These are phyloP conservation scores for Rhinogobio ventralis DNA, from an alignment of 2,797 vertebrate species.

Conservation along the genomic window DNA sequence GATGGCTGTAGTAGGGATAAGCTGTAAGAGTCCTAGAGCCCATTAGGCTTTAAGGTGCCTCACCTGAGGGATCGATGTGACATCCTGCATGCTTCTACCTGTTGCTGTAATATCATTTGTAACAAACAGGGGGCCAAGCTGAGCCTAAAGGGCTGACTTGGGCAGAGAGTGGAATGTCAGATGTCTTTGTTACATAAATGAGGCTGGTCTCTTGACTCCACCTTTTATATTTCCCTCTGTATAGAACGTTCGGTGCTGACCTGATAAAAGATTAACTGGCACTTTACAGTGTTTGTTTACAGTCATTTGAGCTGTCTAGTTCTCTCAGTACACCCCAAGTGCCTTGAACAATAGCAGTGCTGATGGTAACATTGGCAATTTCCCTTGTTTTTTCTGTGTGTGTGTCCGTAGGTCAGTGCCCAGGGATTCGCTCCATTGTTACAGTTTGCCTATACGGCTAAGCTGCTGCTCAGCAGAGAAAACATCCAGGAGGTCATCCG, in stretches of 20 bases:
- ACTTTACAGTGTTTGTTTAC: constrained; percentile 78
- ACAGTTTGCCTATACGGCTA: constrained; percentile 99
- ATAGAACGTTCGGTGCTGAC: constrained; percentile 71
- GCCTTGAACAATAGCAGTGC: constrained; percentile 77
- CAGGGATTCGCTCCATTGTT: constrained; percentile 98
- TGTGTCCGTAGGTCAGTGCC: constrained; percentile 91
- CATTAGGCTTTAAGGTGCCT: constrained; percentile 69
- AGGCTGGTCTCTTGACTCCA: constrained; percentile 53
- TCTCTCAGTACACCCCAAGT: constrained; percentile 77
- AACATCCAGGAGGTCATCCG: constrained; percentile 99
- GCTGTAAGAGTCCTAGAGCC: constrained; percentile 67
- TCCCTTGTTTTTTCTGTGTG: constrained; percentile 78
- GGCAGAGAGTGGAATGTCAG: constrained; percentile 58
- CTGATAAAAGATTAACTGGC: constrained; percentile 73
- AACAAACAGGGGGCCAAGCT: constrained; percentile 41
- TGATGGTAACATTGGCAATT: constrained; percentile 85
- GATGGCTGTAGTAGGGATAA: constrained; percentile 71
- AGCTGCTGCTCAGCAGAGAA: constrained; percentile 98
- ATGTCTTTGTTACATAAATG: constrained; percentile 62
- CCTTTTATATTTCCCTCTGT: constrained; percentile 57
- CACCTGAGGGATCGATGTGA: constrained; percentile 51
- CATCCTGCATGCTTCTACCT: constrained; percentile 27
- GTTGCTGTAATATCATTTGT: constrained; percentile 13
- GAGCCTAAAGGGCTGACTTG: constrained; percentile 48
- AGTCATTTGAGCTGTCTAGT: constrained; percentile 76